A percentile compares a stretch with the other conserved stretches of the same genome.
These are phyloP conservation scores for Cydia splendana DNA, from an alignment of 1,140 invertebrate genomes.

Conservation along the genomic window DNA sequence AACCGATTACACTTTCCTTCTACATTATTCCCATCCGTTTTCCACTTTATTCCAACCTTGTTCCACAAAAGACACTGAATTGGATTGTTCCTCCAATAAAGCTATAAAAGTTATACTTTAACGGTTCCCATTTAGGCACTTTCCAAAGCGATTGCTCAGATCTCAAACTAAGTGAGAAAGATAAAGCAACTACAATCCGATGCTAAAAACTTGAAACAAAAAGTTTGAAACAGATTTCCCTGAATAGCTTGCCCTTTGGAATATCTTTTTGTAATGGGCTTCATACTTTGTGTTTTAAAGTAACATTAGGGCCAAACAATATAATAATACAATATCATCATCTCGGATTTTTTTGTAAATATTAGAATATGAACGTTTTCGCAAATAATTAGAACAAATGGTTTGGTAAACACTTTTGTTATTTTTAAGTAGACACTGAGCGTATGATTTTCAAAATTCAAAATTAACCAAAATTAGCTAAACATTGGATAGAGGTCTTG, in stretches of 20 bases:
- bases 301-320: neutral
- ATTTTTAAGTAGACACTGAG: too few species aligned
- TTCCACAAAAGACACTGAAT: slow-evolving; percentile 3
- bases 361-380: too few species aligned
- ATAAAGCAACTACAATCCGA: slow-evolving; percentile 31
- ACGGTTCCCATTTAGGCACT: neutral
- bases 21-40: slow-evolving; percentile 9
- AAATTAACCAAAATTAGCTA: neutral
- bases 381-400: too few species aligned
- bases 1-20: slow-evolving; percentile 7
- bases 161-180: slow-evolving; percentile 20
- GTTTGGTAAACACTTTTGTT: too few species aligned
- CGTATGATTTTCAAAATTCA: too few species aligned
- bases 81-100: neutral
- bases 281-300: slow-evolving; percentile 1
- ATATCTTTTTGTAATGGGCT: slow-evolving; percentile 11
- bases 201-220: slow-evolving; percentile 16
- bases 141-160: neutral
- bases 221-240: slow-evolving; percentile 16
- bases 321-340: too few species aligned
- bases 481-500: neutral
- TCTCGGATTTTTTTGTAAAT: too few species aligned
- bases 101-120: slow-evolving; percentile 2
- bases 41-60: slow-evolving; percentile 11
- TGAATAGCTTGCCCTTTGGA: slow-evolving; percentile 17